Base-by-base conservation (phyloP, 1,140 invertebrate genomes). In the Penaeus vannamei region DNA sequence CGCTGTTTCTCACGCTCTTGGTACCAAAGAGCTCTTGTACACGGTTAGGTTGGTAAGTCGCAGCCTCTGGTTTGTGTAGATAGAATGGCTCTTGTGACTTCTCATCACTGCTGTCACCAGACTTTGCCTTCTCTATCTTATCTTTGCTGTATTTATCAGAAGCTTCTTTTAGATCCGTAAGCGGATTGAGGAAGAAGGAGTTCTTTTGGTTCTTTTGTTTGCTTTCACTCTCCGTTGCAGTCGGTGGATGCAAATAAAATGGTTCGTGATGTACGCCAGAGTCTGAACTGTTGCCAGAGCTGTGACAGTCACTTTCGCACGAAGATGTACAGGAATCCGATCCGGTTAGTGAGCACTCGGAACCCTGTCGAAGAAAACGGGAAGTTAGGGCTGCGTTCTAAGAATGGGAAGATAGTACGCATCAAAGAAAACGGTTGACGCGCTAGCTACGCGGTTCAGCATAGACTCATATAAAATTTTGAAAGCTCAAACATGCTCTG, bases 11-110 rank as follows among this genome's bases (percentile, higher is more conserved):
- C 1, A 32, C 59, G 23, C 72, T 53, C 69, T 89, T 89, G 72
- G 59, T 53, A 10, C 66, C 95, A 92, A 98, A 98, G 64, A 98
- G 93, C 92, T 97, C 96, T 64, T 96, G 95, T 81, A 97, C 96
- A 72, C 96, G 94, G 91, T 96, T 96, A 53, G 53, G 53, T 17
- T 89, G 87, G 92, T 96, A 96, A 10, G 95, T 95, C 64, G 96
- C 94, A 89, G 97, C 95, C 93, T 94, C 95, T 46, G 95, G 96
- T 92, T 96, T 96, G 93, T 98, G 97, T 60, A 97, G 93, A 91
- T 97, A 97, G 93, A 97, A 98, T 14, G 97, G 91, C 91, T 93
- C 85, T 60, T 90, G 85, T n/a, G 81, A 84, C 32, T 84, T 84
- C 72, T 79, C 80, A 10, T 86, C 85, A 14, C 80, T 77, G n/a